Conservation (phyloP, 2,113 vertebrate genomes). For the Mastomys coucha region DNA sequence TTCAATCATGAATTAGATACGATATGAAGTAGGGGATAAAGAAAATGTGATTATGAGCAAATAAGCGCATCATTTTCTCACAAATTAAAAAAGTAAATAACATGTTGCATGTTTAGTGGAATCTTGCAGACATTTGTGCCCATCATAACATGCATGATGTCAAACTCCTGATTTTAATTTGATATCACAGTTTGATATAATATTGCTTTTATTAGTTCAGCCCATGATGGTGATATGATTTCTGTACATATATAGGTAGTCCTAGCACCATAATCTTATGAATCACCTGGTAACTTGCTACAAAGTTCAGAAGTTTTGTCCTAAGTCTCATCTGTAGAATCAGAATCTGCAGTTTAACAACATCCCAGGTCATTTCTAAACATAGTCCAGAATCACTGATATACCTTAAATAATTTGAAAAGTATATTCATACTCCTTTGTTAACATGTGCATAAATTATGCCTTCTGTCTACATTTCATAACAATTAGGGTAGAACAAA, state of each 20-base stretch:
- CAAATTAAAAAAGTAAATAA: neutral
- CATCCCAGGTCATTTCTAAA: neutral
- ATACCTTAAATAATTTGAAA: constrained; percentile 14
- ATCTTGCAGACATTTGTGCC: neutral
- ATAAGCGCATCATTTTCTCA: neutral
- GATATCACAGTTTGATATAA: neutral
- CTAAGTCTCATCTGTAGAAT: neutral
- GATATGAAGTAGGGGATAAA: neutral
- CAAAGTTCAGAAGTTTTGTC: neutral
- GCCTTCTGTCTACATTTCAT: neutral
- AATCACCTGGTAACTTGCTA: neutral
- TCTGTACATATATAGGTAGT: neutral
- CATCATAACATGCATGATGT: neutral
- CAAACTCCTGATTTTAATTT: neutral
- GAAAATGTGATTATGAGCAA: neutral
- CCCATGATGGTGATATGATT: neutral
- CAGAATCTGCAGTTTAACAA: constrained; percentile 8
- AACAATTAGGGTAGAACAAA: neutral
- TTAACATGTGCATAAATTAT: neutral
- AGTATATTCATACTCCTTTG: neutral
- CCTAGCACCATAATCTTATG: neutral
- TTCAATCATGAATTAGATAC: neutral
- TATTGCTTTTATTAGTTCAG: neutral
- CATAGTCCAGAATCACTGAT: neutral
- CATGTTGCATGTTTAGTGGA: neutral